These are phyloP conservation scores for Clivina fossor DNA, from an alignment of 2,888 invertebrate genomes.

Conservation along the genomic window DNA sequence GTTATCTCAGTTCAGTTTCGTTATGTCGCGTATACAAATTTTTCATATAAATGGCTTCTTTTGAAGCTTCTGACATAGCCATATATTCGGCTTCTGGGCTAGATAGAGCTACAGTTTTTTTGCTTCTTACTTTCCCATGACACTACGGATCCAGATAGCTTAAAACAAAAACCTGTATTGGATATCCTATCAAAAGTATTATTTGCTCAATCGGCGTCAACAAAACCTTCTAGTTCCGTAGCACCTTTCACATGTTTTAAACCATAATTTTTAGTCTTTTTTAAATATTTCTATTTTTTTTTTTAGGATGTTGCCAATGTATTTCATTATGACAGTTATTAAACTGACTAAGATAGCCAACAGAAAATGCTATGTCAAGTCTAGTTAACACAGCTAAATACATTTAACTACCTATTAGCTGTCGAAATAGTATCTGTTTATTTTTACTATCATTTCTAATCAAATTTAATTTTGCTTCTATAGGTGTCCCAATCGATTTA, in stretches of 20 bases:
- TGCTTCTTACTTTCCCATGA: constrained; percentile 44
- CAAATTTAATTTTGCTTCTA: background rate
- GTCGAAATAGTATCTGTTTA: background rate
- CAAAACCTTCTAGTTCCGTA: constrained; percentile 36
- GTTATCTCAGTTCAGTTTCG: too few relatives aligned
- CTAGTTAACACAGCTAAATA: constrained; percentile 18
- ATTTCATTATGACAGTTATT: constrained; percentile 34
- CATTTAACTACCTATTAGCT: constrained; percentile 2
- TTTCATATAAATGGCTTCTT: constrained; percentile 39
- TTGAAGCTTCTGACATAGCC: constrained; percentile 39
- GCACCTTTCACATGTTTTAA: constrained; percentile 32
- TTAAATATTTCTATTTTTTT: constrained; percentile 34
- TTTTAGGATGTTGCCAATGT: constrained; percentile 38
- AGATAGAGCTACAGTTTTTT: constrained; percentile 42
- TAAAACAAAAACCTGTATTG: constrained; percentile 40
- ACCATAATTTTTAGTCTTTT: constrained; percentile 32
- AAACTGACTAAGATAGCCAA: constrained; percentile 38
- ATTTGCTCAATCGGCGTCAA: constrained; percentile 40
- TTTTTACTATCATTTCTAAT: background rate
- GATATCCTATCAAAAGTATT: constrained; percentile 47
- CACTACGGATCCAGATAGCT: constrained; percentile 34
- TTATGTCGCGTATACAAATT: too few relatives aligned
- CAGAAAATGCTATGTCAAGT: constrained; percentile 10
- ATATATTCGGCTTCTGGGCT: constrained; percentile 44
- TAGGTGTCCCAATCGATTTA: constrained; percentile 1